phyloP scores from a whole-genome alignment of 2,888 invertebrate species.

The Nymphalis c-album region DNA sequence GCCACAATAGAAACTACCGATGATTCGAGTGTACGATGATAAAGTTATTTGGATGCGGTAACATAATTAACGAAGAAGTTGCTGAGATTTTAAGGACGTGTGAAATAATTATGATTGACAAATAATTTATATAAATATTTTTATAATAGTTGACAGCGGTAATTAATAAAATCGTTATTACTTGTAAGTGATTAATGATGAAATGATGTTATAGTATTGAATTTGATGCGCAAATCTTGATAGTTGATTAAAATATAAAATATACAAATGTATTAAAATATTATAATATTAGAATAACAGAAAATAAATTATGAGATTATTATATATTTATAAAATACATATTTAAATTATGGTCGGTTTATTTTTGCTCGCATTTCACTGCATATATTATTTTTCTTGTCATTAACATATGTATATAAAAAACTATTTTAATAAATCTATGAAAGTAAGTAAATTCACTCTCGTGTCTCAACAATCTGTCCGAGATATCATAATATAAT shows the following conservation, averaged over 20 bases:
- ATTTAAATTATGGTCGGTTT: too few relatives aligned
- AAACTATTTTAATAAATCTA: neutral
- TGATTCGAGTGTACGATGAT: constrained; percentile 23
- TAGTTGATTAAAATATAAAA: neutral
- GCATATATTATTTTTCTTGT: too few relatives aligned
- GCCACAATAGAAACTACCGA: constrained; percentile 55
- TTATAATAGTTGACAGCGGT: too few relatives aligned
- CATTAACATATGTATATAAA: too few relatives aligned
- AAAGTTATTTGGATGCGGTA: constrained; percentile 26
- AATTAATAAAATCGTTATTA: too few relatives aligned
- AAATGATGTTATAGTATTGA: neutral
- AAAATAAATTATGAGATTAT: neutral
- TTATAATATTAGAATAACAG: neutral
- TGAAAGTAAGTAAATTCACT: neutral
- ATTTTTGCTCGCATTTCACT: too few relatives aligned
- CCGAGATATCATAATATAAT: too few relatives aligned
- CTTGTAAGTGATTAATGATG: neutral
- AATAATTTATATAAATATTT: too few relatives aligned
- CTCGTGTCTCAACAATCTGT: too few relatives aligned
- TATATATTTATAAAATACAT: too few relatives aligned
- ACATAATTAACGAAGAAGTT: neutral
- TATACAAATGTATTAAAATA: neutral
- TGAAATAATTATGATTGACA: too few relatives aligned
- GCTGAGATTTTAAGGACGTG: too few relatives aligned
- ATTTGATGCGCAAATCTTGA: neutral